These are phyloP conservation scores for Lamellibrachia luymesi DNA, from an alignment of 1,140 invertebrate species.

Conservation along the genomic window DNA sequence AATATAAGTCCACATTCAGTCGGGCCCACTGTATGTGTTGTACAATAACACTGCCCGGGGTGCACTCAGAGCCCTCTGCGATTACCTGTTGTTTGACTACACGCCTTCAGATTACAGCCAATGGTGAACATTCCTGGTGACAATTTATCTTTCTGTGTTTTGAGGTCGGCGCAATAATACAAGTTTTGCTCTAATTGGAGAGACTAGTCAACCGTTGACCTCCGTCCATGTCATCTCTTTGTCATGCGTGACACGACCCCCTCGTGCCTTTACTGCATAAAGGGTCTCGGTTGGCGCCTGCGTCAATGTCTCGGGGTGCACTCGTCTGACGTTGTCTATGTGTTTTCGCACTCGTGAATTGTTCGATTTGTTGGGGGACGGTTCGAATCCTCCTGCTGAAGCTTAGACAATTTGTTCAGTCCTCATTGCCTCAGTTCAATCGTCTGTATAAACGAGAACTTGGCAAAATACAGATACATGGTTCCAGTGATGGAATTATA, in stretches of 20 bases:
- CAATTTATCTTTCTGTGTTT: not conserved
- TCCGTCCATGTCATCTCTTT: not conserved
- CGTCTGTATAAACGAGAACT: no score
- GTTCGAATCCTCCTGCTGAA: no score
- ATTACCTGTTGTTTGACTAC: not conserved
- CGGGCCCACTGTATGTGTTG: not conserved
- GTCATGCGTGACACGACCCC: not conserved
- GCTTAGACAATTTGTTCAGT: no score
- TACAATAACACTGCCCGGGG: not conserved
- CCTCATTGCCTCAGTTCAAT: no score
- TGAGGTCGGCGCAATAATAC: not conserved
- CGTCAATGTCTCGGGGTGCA: not conserved
- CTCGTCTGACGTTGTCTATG: not conserved
- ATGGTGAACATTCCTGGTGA: not conserved
- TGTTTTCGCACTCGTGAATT: not conserved
- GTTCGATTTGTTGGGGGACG: no score
- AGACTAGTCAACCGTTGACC: not conserved
- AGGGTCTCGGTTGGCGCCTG: no score
- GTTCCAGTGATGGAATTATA: no score
- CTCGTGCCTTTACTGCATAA: not conserved
- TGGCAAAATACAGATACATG: no score
- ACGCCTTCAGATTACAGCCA: not conserved
- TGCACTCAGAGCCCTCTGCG: not conserved
- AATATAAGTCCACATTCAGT: not conserved
- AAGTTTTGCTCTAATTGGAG: not conserved